Percentiles rank a stretch among this genome's conserved stretches.
These are phyloP conservation scores for Mormyrus hasselquistii DNA, from an alignment of 2,797 vertebrate genomes.

Conservation along the genomic window DNA sequence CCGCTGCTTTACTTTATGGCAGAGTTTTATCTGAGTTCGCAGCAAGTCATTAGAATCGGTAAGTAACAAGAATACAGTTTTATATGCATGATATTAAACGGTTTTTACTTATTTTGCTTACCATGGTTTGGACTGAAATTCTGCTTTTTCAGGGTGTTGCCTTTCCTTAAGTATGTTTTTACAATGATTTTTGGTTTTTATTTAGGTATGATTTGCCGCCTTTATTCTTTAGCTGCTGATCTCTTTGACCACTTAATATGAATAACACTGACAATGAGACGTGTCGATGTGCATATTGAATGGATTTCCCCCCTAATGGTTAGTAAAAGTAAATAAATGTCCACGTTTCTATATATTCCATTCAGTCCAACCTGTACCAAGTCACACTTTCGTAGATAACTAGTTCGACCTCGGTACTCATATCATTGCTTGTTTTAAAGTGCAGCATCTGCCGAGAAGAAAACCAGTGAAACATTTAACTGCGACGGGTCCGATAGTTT, in stretches of 20 bases:
- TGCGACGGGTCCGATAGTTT: background rate
- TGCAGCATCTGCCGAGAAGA: background rate
- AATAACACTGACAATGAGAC: background rate
- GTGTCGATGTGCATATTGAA: background rate
- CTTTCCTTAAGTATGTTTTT: background rate
- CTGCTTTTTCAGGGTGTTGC: background rate
- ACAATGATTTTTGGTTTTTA: background rate
- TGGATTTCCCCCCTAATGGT: background rate
- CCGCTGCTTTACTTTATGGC: conserved; percentile 62
- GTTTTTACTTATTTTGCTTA: background rate
- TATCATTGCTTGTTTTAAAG: background rate
- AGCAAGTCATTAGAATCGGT: conserved; percentile 94
- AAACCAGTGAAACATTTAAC: background rate
- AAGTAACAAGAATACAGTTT: conserved; percentile 52
- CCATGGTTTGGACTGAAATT: background rate
- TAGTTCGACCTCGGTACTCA: background rate
- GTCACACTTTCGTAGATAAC: background rate
- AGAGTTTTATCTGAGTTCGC: conserved; percentile 68
- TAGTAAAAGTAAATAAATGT: background rate
- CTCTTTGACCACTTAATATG: background rate
- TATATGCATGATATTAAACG: background rate
- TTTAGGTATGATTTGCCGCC: background rate
- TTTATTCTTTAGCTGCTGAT: background rate
- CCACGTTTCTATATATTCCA: background rate
- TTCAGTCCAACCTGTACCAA: background rate